phyloP scores from a whole-genome alignment of 2,797 vertebrate genomes.

The Crax fasciolata region DNA sequence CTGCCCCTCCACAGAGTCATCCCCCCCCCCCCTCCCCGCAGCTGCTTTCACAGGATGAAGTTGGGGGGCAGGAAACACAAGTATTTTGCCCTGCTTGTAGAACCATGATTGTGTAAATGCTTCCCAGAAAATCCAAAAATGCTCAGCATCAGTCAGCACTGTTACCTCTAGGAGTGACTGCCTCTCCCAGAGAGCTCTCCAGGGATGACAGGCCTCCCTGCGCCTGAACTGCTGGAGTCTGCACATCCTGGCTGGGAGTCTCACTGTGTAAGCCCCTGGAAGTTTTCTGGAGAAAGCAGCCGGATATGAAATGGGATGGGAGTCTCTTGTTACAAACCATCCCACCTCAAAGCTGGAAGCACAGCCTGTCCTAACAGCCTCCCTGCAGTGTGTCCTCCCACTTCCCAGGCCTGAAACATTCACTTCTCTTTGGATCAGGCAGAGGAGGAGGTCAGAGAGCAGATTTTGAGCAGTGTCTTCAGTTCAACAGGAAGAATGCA shows the following conservation, averaged over 20 bases:
- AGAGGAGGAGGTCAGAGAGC: neutral
- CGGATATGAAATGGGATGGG: neutral
- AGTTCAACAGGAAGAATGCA: conserved; percentile 40
- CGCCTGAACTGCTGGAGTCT: neutral
- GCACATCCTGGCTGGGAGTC: neutral
- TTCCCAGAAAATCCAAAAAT: neutral
- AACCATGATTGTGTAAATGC: neutral
- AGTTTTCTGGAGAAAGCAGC: neutral
- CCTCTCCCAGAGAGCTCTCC: neutral
- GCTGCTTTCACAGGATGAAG: neutral
- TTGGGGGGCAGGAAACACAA: neutral
- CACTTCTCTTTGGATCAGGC: neutral
- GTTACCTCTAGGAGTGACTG: neutral
- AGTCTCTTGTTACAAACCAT: neutral
- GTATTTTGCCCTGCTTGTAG: neutral
- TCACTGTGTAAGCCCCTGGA: neutral
- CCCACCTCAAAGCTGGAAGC: neutral
- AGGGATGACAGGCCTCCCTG: neutral
- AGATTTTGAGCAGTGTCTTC: conserved; percentile 15
- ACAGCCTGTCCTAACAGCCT: neutral
- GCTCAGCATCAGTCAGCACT: neutral
- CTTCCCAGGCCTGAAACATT: neutral
- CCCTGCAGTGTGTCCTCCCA: neutral
- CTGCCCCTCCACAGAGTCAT: neutral
- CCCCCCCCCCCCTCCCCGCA: fast-evolving